Evolutionary conservation across 2,888 invertebrate species (phyloP).

Genomic region (Ligdia adustata): DNA sequence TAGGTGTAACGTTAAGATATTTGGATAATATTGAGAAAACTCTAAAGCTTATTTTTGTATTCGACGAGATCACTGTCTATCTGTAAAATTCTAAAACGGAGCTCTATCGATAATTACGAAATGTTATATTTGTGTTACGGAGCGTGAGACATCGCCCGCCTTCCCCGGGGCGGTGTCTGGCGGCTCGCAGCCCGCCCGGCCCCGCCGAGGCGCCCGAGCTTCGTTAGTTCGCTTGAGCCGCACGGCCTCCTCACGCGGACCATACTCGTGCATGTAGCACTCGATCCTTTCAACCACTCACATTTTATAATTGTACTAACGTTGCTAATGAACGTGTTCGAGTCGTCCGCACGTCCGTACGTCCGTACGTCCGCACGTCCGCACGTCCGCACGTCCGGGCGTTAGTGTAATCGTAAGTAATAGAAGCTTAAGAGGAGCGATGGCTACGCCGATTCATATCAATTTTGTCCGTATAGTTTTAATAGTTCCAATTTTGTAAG

Average conservation of each 20-base stretch:
- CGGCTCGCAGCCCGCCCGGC: conserved; percentile 31
- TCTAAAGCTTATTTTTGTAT: conserved; percentile 84
- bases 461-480: conserved; percentile 83
- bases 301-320: conserved; percentile 49
- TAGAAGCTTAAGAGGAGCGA: conserved; percentile 77
- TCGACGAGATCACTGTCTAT: conserved; percentile 76
- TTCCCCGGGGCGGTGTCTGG: conserved; percentile 76
- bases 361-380: conserved; percentile 75
- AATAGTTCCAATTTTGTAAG: conserved; percentile 80
- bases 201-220: conserved; percentile 46
- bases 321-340: conserved; percentile 53
- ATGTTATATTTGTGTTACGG: conserved; percentile 46
- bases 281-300: conserved; percentile 45
- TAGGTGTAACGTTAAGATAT: conserved; percentile 76
- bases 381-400: conserved; percentile 64
- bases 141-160: conserved; percentile 74
- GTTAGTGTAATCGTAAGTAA: conserved; percentile 75
- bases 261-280: conserved; percentile 57
- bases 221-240: conserved; percentile 38
- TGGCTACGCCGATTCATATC: conserved; percentile 82
- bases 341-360: conserved; percentile 64
- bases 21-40: conserved; percentile 77
- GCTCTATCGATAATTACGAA: conserved; percentile 57
- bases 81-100: conserved; percentile 75
- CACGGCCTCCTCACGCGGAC: background rate